Evolutionary conservation across 2,113 vertebrate species (phyloP).

Genomic region (Xiphorhynchus elegans): DNA sequence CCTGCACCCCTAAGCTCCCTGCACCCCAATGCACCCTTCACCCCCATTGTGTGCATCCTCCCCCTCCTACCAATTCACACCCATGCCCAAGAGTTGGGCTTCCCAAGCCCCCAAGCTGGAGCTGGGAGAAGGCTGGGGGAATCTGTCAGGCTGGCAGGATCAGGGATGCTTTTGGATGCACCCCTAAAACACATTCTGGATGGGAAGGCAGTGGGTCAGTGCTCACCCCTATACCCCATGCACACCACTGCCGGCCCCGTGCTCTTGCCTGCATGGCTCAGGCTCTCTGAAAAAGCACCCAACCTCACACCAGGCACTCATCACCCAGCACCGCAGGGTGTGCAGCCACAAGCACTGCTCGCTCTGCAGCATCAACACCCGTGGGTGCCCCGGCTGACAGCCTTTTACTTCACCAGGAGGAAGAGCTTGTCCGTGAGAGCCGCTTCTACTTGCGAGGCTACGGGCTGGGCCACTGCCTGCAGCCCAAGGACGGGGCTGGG

Average conservation of each 20-base stretch:
- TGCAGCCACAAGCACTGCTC: neutral
- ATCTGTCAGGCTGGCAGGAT: neutral
- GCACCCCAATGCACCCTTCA: neutral
- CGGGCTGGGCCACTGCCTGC: slow-evolving; percentile 85
- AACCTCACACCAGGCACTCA: accelerated
- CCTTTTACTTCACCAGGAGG: slow-evolving; percentile 74
- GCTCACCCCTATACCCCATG: accelerated
- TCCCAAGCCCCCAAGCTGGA: accelerated
- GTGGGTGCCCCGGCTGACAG: neutral
- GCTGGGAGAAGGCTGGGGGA: neutral
- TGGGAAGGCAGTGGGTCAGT: neutral
- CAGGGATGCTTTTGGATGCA: neutral
- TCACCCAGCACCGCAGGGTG: neutral
- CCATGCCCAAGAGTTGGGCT: neutral
- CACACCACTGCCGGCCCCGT: neutral
- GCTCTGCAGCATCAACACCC: accelerated
- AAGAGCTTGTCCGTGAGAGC: slow-evolving; percentile 82
- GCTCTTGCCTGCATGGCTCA: neutral
- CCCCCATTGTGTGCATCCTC: neutral
- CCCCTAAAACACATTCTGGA: accelerated
- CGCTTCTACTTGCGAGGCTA: slow-evolving; percentile 88
- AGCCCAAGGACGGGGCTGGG: slow-evolving; percentile 75
- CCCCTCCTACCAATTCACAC: neutral
- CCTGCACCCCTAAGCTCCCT: neutral
- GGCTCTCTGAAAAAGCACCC: neutral